Base-by-base conservation (phyloP, 2,888 invertebrate genomes). In the Lordiphosa fenestrarum region DNA sequence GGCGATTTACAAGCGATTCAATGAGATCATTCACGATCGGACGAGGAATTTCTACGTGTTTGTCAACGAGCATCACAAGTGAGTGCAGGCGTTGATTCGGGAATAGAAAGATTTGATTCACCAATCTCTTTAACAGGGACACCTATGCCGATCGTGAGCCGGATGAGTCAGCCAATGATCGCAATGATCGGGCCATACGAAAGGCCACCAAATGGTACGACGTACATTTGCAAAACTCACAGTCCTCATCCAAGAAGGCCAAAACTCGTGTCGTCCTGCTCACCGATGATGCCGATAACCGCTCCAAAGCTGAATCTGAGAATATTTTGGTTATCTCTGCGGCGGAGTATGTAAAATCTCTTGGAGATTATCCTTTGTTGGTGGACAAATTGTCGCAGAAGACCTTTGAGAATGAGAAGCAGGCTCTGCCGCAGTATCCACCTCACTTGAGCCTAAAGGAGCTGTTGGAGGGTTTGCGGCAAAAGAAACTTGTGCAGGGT, bases 31-130 rank as follows among this genome's bases (percentile, higher is more conserved):
- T 66, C 92, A 92, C 9, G 94, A 95, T 89, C 92, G 94, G 38
- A 92, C 91, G 44, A 92, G 96, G 73, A 94, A 94, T 85, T 97
- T 97, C 90, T 97, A 95, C 90, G 93, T 96, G 2, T 99, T 99
- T 90, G 94, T 96, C 3, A 99, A 99, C 92, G 99, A 99, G 90
- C 97, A 98, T 91, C 97, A 98, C 88, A 94, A 94, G 97, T 97
- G 91, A 91, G 92, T 62, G 0, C 0, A 4, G 6, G 1, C 9
- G 9, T 30, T 3, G 3, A 2, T 30, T 33, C 2, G 21, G 10
- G 13, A 38, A 4, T 10, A 3, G 30, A 7, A 7, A n/a, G 9
- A 3, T 0, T 13, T 40, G 7, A 10, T 39, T 40, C 2, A 9
- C 10, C 5, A 30, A 30, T 6, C 2, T 25, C 4, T n/a, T 54